Conservation (phyloP, 1,140 invertebrate genomes). For the Sarcophaga peregrina region DNA sequence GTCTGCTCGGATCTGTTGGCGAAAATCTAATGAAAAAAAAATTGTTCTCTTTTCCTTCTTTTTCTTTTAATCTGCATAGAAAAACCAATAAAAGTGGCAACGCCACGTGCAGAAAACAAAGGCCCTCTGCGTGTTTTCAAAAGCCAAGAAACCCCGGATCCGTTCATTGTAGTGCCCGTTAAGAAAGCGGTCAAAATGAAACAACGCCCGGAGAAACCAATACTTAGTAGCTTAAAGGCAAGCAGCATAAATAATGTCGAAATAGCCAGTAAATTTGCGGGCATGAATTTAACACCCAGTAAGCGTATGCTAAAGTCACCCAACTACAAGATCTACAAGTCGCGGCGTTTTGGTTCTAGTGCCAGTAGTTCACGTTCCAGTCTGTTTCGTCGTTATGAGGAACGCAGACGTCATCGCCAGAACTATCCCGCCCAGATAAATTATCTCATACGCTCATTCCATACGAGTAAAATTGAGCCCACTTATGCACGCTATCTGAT, state of each 20-base stretch:
- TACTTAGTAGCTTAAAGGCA: not conserved
- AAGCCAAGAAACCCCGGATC: not conserved
- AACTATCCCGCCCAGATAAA: slow-evolving; percentile 31
- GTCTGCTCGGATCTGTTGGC: no score
- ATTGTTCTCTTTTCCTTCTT: no score
- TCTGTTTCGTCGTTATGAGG: slow-evolving; percentile 43
- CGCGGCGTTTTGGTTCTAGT: slow-evolving; percentile 45
- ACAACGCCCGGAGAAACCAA: not conserved
- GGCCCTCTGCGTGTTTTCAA: slow-evolving; percentile 37
- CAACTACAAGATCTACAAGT: slow-evolving; percentile 44
- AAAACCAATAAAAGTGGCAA: slow-evolving; percentile 28
- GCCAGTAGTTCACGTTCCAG: slow-evolving; percentile 44
- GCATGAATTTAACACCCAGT: not conserved
- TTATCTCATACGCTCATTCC: slow-evolving; percentile 11
- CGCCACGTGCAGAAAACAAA: slow-evolving; percentile 34
- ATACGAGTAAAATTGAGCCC: slow-evolving; percentile 8
- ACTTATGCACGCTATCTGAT: slow-evolving; percentile 27
- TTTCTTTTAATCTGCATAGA: no score
- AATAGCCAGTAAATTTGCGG: slow-evolving; percentile 23
- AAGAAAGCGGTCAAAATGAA: no score
- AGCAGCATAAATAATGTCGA: slow-evolving; percentile 22
- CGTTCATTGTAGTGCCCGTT: no score
- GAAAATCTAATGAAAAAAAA: not conserved
- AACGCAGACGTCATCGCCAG: slow-evolving; percentile 25
- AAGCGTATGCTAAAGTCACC: slow-evolving; percentile 35